phyloP scores from a whole-genome alignment of 1,140 invertebrate species.

The Atta texana region DNA sequence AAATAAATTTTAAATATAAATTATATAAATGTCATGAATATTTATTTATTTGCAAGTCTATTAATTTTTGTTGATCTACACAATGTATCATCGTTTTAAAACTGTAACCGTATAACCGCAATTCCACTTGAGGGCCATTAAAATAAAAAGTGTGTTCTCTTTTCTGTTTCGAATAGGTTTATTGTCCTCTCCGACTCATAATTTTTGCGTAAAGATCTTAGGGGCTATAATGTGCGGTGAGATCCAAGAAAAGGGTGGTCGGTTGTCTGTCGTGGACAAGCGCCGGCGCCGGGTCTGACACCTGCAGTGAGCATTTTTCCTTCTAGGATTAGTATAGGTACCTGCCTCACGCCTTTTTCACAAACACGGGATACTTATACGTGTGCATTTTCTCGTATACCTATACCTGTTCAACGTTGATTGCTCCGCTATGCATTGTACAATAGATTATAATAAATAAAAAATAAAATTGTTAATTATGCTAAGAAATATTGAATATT shows the following conservation, averaged over 20 bases:
- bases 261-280: slow-evolving; percentile 56
- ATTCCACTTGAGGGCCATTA: background rate
- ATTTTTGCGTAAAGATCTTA: slow-evolving; percentile 79
- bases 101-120: background rate
- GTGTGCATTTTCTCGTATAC: background rate
- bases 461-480: slow-evolving; percentile 48
- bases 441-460: slow-evolving; percentile 55
- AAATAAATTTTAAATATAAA: background rate
- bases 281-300: slow-evolving; percentile 78
- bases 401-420: slow-evolving; percentile 14
- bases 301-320: slow-evolving; percentile 66
- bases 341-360: slow-evolving; percentile 50
- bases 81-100: background rate
- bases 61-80: background rate
- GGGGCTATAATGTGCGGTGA: slow-evolving; percentile 68
- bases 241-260: slow-evolving; percentile 62
- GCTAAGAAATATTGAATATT: slow-evolving; percentile 25
- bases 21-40: background rate
- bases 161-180: slow-evolving; percentile 56
- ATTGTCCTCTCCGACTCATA: slow-evolving; percentile 75
- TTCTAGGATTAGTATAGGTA: slow-evolving; percentile 53
- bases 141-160: slow-evolving; percentile 22
- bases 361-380: slow-evolving; percentile 28
- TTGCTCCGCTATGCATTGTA: slow-evolving; percentile 8
- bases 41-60: background rate